These are phyloP conservation scores for Micronisus gabar DNA, from an alignment of 2,113 vertebrate genomes.

Conservation along the genomic window DNA sequence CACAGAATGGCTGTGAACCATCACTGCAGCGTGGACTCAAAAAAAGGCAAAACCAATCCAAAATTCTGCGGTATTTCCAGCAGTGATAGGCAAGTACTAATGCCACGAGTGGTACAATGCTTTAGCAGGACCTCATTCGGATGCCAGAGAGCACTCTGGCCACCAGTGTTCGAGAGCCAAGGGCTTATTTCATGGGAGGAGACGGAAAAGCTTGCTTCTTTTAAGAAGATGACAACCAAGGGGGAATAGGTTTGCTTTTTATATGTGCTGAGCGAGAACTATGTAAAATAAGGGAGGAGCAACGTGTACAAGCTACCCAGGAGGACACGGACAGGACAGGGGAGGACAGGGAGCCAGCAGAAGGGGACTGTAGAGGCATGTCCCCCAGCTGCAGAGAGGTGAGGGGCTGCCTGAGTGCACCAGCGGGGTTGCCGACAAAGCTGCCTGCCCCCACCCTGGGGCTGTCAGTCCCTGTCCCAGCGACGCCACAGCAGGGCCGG, in stretches of 20 bases:
- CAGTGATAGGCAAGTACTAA: background rate
- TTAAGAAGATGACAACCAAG: background rate
- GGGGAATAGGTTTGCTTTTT: background rate
- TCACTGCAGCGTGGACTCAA: background rate
- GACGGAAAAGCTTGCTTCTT: background rate
- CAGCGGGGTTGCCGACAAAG: accelerated
- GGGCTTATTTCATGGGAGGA: background rate
- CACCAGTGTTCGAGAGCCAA: background rate
- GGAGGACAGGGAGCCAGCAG: background rate
- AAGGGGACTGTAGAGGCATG: background rate
- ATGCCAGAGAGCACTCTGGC: background rate
- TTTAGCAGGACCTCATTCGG: background rate
- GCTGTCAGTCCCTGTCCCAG: background rate
- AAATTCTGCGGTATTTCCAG: background rate
- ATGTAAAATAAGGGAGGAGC: background rate
- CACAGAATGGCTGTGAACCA: background rate
- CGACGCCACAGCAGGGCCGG: background rate
- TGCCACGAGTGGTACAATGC: accelerated
- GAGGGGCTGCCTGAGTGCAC: background rate
- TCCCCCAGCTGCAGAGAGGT: background rate
- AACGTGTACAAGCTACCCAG: background rate
- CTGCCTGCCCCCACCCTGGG: background rate
- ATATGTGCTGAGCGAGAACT: accelerated
- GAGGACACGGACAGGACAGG: background rate
- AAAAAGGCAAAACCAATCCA: background rate